These are phyloP conservation scores for Hypolimnas misippus DNA, from an alignment of 2,888 invertebrate genomes.

Conservation along the genomic window DNA sequence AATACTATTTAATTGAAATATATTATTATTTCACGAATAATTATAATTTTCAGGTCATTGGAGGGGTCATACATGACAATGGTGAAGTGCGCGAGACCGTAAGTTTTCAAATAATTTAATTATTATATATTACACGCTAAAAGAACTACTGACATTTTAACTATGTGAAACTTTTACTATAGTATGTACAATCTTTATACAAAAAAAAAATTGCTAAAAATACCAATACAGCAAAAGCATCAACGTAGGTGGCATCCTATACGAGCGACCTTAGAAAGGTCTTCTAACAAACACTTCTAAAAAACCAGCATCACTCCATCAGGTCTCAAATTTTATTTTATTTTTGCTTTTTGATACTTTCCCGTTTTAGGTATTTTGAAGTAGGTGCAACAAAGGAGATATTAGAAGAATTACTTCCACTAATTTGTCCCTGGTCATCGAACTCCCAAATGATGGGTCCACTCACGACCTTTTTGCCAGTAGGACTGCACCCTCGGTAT, in stretches of 20 bases:
- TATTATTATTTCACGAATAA: slow-evolving; percentile 3
- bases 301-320: too few species aligned
- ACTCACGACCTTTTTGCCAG: slow-evolving; percentile 91
- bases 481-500: slow-evolving; percentile 85
- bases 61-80: slow-evolving; percentile 70
- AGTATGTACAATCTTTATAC: too few species aligned
- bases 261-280: too few species aligned
- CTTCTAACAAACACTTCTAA: too few species aligned
- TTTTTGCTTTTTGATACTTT: background rate
- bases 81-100: slow-evolving; percentile 78
- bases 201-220: too few species aligned
- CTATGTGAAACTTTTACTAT: too few species aligned
- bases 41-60: slow-evolving; percentile 58
- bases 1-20: slow-evolving; percentile 1
- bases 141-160: too few species aligned
- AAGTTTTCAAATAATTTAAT: slow-evolving; percentile 54
- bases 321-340: slow-evolving; percentile 31
- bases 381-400: slow-evolving; percentile 92
- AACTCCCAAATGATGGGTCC: slow-evolving; percentile 83
- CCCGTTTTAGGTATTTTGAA: slow-evolving; percentile 86
- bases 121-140: background rate
- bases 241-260: too few species aligned
- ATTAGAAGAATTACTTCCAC: slow-evolving; percentile 91
- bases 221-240: too few species aligned
- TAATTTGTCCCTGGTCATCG: slow-evolving; percentile 89